Evolutionary conservation across 2,797 vertebrate genomes (phyloP), one percentile per base, ranked within the genome.

Genomic region (Thalassophryne amazonica): DNA sequence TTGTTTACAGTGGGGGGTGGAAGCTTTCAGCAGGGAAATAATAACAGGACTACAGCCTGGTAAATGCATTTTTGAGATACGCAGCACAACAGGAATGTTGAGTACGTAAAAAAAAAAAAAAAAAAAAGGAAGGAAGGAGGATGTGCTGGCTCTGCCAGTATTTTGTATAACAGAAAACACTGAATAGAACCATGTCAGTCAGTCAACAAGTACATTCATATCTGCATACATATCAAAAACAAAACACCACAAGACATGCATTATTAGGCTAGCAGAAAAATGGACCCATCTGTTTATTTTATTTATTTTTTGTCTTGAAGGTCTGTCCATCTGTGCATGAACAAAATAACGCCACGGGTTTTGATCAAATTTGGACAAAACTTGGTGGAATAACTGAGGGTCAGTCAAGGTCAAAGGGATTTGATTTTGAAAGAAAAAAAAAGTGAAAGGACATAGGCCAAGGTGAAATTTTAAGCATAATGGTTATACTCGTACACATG

Each of bases 11-110:
- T 60, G 35, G 32, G 2, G 49, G 41, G n/a, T 66, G 55, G 80
- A 79, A 55, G 51, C 81, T 82, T 83, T 88, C 45, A 77, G 53
- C 24, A 0, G 42, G 39, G 49, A 71, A 60, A 74, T 77, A 81
- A 88, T 77, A 69, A 84, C 6, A 83, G 73, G 22, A 27, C 48
- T 64, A 52, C 41, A 60, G 73, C 50, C 38, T 12, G 42, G 36
- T 47, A 56, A 30, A 68, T 71, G 75, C 78, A 77, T 79, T 63
- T 82, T 61, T 73, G 58, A 73, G 51, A 71, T 62, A 46, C 16
- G 32, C 56, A 59, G 66, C 57, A 23, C 73, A 68, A 67, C 27
- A 66, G 60, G 79, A 83, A 86, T 69, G 64, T 27, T 24, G 51
- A 60, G 30, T 19, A 46, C 36, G 38, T 48, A 32, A 48, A 60